Percentiles rank a stretch among this genome's conserved stretches.
Conservation (phyloP, 2,888 invertebrate species). For the Nephrotoma appendiculata region DNA sequence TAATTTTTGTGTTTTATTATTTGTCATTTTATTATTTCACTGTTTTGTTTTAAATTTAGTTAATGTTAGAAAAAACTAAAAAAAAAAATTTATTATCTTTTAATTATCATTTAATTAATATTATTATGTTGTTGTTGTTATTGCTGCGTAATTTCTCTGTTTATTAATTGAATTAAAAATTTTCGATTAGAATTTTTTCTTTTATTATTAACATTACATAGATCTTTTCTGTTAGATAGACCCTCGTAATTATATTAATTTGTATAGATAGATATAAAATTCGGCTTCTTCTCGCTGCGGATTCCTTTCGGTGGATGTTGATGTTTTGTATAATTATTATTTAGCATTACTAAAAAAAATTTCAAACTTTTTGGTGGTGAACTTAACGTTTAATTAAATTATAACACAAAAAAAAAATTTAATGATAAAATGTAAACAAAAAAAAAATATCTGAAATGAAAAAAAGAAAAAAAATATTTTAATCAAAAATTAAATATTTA, state of each 20-base stretch:
- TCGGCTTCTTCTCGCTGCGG: not conserved
- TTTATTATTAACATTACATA: not conserved
- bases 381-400: not conserved
- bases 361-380: not conserved
- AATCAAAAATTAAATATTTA: not conserved
- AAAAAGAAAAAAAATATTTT: not conserved
- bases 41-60: not conserved
- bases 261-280: not conserved
- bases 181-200: not conserved
- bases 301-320: not conserved
- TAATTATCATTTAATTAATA: not conserved
- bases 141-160: not conserved
- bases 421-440: not conserved
- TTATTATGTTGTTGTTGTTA: not conserved
- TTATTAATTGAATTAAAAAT: not conserved
- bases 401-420: not conserved
- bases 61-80: not conserved
- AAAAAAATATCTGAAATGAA: not conserved
- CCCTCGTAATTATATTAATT: not conserved
- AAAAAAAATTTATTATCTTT: not conserved
- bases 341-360: not conserved
- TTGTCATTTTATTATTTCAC: slow-evolving; percentile 3
- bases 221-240: not conserved
- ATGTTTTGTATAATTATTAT: not conserved
- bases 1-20: slow-evolving; percentile 52